Evolutionary conservation across 1,140 invertebrate genomes (phyloP).

Genomic region (Lepidurus apus): DNA sequence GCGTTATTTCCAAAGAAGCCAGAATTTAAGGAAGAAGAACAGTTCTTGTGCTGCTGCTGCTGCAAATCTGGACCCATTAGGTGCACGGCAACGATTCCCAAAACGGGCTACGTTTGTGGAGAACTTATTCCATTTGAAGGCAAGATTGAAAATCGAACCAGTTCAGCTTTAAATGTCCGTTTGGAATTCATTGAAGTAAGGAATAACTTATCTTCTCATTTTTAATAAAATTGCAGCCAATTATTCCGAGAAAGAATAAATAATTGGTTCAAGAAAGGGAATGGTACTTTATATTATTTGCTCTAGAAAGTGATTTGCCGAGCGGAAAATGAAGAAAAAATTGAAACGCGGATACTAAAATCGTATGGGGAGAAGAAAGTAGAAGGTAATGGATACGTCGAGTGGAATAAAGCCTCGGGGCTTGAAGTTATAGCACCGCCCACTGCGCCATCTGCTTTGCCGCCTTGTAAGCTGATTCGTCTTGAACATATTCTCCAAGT

Average conservation of each 20-base stretch:
- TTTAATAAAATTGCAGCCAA: background rate
- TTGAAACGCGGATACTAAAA: background rate
- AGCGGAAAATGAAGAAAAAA: background rate
- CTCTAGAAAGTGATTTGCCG: background rate
- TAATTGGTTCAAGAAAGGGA: background rate
- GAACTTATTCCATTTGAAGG: background rate
- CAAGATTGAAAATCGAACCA: background rate
- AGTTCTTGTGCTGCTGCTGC: background rate
- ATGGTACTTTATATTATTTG: background rate
- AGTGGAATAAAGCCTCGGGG: constrained; percentile 14
- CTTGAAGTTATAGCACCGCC: background rate
- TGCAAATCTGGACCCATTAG: background rate
- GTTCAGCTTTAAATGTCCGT: background rate
- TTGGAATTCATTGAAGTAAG: constrained; percentile 8
- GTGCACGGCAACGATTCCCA: background rate
- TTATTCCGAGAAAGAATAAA: background rate
- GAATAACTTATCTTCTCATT: background rate
- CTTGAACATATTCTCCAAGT: background rate
- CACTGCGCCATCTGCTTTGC: background rate
- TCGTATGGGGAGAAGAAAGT: background rate
- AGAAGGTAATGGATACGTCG: background rate
- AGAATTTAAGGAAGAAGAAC: background rate
- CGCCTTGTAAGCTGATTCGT: background rate
- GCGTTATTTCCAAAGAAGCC: background rate
- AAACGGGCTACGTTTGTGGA: background rate